Conservation (phyloP, 1,140 invertebrate species). For the Anthonomus grandis region DNA sequence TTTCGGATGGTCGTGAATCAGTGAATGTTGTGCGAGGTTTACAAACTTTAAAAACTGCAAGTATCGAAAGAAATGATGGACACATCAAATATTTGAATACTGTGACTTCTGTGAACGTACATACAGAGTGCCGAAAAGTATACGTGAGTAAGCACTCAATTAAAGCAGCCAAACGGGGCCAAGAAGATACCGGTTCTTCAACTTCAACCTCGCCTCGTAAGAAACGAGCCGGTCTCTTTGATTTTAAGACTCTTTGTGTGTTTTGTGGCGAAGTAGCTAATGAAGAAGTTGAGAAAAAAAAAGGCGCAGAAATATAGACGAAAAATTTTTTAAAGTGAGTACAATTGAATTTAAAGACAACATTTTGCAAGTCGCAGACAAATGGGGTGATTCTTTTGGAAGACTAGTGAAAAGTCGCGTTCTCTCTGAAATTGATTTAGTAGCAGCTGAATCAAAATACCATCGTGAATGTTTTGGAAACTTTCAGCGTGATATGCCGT, state of each 20-base stretch:
- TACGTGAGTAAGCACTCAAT: slow-evolving; percentile 42
- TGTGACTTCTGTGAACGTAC: slow-evolving; percentile 44
- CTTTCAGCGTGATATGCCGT: not conserved
- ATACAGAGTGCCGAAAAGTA: slow-evolving; percentile 39
- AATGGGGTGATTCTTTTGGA: not conserved
- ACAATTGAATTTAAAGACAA: no score
- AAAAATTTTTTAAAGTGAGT: not conserved
- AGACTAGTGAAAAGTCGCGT: not conserved
- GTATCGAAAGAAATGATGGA: slow-evolving; percentile 44
- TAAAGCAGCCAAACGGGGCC: slow-evolving; percentile 37
- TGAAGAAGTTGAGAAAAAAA: slow-evolving; percentile 31
- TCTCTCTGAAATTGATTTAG: slow-evolving; percentile 5
- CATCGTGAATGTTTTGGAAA: not conserved
- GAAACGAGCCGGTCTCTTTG: slow-evolving; percentile 41
- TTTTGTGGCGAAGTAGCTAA: slow-evolving; percentile 44
- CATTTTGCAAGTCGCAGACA: not conserved
- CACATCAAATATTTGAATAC: slow-evolving; percentile 44
- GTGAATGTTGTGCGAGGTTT: slow-evolving; percentile 41
- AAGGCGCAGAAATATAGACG: slow-evolving; percentile 4
- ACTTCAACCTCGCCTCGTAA: slow-evolving; percentile 40
- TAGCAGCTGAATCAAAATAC: not conserved
- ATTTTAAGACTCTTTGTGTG: slow-evolving; percentile 41
- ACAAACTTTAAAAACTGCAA: slow-evolving; percentile 46
- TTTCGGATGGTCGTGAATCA: slow-evolving; percentile 42
- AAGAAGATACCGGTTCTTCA: slow-evolving; percentile 34